phyloP scores from a whole-genome alignment of 2,113 vertebrate species.

The Varanus salvator region DNA sequence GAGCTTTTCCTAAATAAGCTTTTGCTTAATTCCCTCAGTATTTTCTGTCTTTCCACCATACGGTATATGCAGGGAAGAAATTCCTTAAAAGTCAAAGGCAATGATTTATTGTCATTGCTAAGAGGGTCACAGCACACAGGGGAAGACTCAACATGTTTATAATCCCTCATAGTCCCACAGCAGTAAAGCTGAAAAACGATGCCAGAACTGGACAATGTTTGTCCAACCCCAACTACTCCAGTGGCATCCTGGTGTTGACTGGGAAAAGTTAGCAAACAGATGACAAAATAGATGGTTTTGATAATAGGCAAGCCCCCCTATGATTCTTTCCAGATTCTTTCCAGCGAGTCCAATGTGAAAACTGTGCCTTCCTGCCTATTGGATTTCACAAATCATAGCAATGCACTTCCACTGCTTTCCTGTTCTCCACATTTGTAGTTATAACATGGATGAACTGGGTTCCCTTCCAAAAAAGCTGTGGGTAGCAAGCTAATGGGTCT shows the following conservation, averaged over 20 bases:
- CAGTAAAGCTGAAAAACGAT: conserved; percentile 38
- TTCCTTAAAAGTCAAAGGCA: conserved; percentile 27
- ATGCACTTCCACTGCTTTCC: background rate
- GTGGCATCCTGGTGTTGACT: conserved; percentile 3
- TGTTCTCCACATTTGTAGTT: too few species aligned
- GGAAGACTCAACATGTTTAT: conserved; percentile 25
- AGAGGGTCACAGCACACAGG: conserved; percentile 4
- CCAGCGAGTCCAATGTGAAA: background rate
- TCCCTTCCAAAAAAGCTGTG: background rate
- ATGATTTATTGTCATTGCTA: conserved; percentile 31
- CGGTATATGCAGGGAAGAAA: conserved; percentile 21
- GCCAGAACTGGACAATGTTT: conserved; percentile 28
- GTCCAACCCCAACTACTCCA: background rate
- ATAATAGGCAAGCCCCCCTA: too few species aligned
- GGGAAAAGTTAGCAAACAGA: conserved; percentile 9
- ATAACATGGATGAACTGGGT: background rate
- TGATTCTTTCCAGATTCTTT: background rate
- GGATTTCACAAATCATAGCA: background rate
- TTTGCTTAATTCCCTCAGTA: conserved; percentile 11
- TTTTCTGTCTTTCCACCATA: conserved; percentile 9
- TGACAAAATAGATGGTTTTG: background rate
- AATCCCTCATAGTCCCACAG: conserved; percentile 11
- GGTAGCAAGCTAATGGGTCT: background rate
- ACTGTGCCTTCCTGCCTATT: background rate
- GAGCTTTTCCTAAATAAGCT: conserved; percentile 2